Conservation (phyloP, 1,140 invertebrate genomes). For the Drosophila elegans region DNA sequence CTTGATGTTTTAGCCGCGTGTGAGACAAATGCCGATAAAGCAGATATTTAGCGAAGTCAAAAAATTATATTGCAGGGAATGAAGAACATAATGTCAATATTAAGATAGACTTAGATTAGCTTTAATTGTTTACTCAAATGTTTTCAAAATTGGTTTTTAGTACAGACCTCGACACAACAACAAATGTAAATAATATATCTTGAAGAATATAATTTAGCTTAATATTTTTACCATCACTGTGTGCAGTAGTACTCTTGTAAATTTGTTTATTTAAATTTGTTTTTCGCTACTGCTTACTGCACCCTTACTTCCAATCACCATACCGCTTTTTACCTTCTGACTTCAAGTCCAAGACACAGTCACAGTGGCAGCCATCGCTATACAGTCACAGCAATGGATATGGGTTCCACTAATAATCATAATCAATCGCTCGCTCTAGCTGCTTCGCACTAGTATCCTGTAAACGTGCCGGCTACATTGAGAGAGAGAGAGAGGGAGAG, state of each 20-base stretch:
- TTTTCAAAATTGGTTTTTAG: too few relatives aligned
- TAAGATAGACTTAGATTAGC: too few relatives aligned
- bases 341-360: slow-evolving; percentile 52
- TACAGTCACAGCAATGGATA: slow-evolving; percentile 16
- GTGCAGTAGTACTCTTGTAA: slow-evolving; percentile 2
- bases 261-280: slow-evolving; percentile 80
- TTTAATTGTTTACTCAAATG: too few relatives aligned
- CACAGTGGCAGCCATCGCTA: slow-evolving; percentile 13
- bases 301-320: slow-evolving; percentile 34
- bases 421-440: slow-evolving; percentile 72
- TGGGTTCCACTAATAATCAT: slow-evolving; percentile 78
- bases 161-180: too few relatives aligned
- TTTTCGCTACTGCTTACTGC: slow-evolving; percentile 58
- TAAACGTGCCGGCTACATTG: slow-evolving; percentile 47
- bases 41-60: too few relatives aligned
- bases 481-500: slow-evolving; percentile 6
- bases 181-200: too few relatives aligned
- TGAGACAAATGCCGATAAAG: too few relatives aligned
- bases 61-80: too few relatives aligned
- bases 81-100: too few relatives aligned
- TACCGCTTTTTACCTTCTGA: slow-evolving; percentile 10
- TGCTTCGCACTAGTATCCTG: slow-evolving; percentile 74
- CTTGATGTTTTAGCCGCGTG: too few relatives aligned
- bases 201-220: too few relatives aligned
- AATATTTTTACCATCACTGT: slow-evolving; percentile 5